Evolutionary conservation across 2,113 vertebrate genomes (phyloP), one percentile per base, ranked within the genome.

Genomic region (Pelecanus crispus): DNA sequence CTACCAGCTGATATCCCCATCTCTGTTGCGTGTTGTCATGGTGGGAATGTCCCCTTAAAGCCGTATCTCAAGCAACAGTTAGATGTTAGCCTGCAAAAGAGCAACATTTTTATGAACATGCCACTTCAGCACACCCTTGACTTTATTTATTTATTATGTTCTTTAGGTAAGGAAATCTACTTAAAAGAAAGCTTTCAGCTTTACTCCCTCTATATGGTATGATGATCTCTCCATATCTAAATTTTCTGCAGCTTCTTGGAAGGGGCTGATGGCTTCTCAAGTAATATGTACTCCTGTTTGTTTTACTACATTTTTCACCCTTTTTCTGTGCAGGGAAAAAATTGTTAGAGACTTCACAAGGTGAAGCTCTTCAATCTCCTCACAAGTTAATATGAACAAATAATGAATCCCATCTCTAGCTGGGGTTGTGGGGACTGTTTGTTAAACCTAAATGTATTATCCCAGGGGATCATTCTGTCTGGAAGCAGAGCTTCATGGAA

Each of bases 1-100:
- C 19, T 63, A 20, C 42, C 3, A 0, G 17, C 50, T 25, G 17
- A 1, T 17, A 9, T 11, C 67, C 3, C 36, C 32, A 13, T 24
- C 63, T 42, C 49, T n/a, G 22, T 3, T 8, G 31, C 14, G 12
- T 3, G 26, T 28, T 20, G 13, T 12, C 26, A 3, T 11, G 28
- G 65, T 53, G 58, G 36, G 34, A 66, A 18, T 6, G 3, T 25
- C n/a, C 42, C 21, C 63, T 12, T 25, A 10, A 11, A 4, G 32
- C 31, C 5, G 2, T 4, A 7, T 10, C 21, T 49, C 53, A n/a
- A 16, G 38, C 31, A 34, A 10, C 3, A 24, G 24, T 5, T 38
- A 2, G 12, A 44, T 5, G 13, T 32, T 20, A 34, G 19, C 36
- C 67, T 80, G 67, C 18, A 52, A 26, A 31, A 66, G 28, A 45